Percentiles rank a stretch among this genome's conserved stretches.
phyloP scores from a whole-genome alignment of 2,888 invertebrate genomes.

The Oscheius myriophilus region DNA sequence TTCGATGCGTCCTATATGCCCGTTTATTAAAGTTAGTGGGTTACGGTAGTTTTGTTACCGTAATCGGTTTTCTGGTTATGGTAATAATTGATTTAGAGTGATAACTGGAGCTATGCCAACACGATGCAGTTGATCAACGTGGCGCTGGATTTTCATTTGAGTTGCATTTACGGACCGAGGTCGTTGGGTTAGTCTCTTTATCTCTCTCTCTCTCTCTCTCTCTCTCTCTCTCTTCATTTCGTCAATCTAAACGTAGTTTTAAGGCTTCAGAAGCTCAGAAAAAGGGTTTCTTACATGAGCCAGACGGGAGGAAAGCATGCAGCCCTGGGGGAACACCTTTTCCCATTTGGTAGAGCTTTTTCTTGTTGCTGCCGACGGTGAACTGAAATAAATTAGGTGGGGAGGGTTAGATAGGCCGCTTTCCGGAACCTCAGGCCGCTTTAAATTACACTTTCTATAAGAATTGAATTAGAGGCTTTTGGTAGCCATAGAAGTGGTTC shows the following conservation, averaged over 20 bases:
- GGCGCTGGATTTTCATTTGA: slow-evolving; percentile 23
- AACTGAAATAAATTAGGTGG: slow-evolving; percentile 13
- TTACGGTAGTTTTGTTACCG: neutral
- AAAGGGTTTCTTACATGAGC: slow-evolving; percentile 19
- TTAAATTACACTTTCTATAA: neutral
- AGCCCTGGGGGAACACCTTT: slow-evolving; percentile 34
- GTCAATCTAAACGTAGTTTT: too few species aligned
- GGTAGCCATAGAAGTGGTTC: too few species aligned
- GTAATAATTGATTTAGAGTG: neutral
- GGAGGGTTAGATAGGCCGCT: neutral
- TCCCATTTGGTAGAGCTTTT: slow-evolving; percentile 21
- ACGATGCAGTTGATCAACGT: slow-evolving; percentile 8
- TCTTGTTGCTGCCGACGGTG: neutral
- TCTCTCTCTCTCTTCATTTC: too few species aligned
- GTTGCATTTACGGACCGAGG: neutral
- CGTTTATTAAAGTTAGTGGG: slow-evolving; percentile 20
- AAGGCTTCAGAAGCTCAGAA: too few species aligned
- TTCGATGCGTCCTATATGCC: slow-evolving; percentile 30
- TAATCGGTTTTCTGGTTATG: neutral
- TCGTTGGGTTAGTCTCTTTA: neutral
- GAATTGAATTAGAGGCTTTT: too few species aligned
- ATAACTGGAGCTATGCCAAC: slow-evolving; percentile 19
- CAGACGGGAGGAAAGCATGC: slow-evolving; percentile 29
- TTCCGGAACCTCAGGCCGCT: neutral
- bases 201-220: neutral